Base-by-base conservation (phyloP, 2,888 invertebrate species). In the Pegoplata infirma region DNA sequence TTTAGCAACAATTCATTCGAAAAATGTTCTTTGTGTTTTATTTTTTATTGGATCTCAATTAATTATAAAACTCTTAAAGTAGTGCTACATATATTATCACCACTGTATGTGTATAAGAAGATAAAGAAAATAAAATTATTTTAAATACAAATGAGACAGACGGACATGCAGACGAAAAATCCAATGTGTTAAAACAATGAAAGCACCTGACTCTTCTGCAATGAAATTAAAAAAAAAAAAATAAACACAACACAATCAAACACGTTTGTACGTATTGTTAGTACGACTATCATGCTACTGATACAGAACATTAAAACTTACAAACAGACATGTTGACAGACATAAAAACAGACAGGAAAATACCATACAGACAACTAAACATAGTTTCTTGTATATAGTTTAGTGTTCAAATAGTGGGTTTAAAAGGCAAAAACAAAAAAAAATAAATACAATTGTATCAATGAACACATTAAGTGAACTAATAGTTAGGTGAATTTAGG, bases 401-500 rank as follows among this genome's bases (percentile, higher is more conserved):
- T 25, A 49, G 64, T 72, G 64, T 58, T 40, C 49, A 58, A 64
- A 56, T 56, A 56, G 36, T 63, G 19, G 23, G 14, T 17, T 21
- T 19, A 59, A 69, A 21, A 4, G 53, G 44, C 44, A 68, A 40
- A 16, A 59, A 58, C 56, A 69, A 51, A n/a, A n/a, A n/a, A n/a
- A n/a, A n/a, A n/a, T n/a, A n/a, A n/a, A n/a, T n/a, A n/a, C n/a
- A 47, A 25, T 69, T 51, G 25, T 44, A 53, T 61, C 28, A 69
- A 61, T 55, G 17, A 71, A 55, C 32, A 44, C 21, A 21, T n/a
- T n/a, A n/a, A n/a, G n/a, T n/a, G n/a, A 25, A 25, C 25, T 25
- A 25, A 5, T 6, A 25, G 6, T n/a, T 3, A 25, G 25, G 25
- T 25, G 25, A 25, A 25, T 25, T 25, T 25, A 6, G 25, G n/a